phyloP scores from a whole-genome alignment of 2,113 vertebrate species.

The Hemicordylus capensis region DNA sequence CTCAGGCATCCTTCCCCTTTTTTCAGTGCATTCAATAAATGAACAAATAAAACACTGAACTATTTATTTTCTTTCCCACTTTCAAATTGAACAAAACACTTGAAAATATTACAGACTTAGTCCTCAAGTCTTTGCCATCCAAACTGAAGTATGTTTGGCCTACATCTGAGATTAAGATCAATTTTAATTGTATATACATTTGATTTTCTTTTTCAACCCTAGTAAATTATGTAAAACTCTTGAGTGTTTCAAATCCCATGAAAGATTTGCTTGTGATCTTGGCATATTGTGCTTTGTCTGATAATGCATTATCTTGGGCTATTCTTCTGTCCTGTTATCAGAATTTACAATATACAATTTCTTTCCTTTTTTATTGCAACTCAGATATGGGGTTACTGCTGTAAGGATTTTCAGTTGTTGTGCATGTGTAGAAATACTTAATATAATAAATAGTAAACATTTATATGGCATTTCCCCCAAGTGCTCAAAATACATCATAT shows the following conservation, averaged over 20 bases:
- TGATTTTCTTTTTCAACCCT: background rate
- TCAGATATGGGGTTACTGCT: background rate
- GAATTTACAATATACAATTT: background rate
- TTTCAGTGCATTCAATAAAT: background rate
- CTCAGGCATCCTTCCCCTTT: background rate
- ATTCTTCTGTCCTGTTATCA: background rate
- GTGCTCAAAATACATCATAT: too few relatives aligned
- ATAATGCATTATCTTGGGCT: background rate
- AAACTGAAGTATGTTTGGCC: background rate
- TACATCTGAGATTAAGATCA: background rate
- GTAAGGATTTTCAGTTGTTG: background rate
- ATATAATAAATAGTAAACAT: background rate
- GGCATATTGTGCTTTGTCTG: background rate
- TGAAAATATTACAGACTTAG: background rate
- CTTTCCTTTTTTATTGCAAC: background rate
- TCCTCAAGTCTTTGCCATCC: too few relatives aligned
- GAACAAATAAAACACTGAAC: background rate
- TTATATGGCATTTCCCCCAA: background rate
- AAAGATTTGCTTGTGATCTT: background rate
- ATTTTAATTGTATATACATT: background rate
- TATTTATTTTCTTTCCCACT: background rate
- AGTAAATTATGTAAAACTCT: background rate
- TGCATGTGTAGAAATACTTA: background rate
- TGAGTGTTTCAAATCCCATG: background rate
- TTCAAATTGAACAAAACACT: background rate